Percentiles rank a stretch among this genome's conserved stretches.
phyloP scores from a whole-genome alignment of 2,888 invertebrate species.

The Thymelicus lineola region DNA sequence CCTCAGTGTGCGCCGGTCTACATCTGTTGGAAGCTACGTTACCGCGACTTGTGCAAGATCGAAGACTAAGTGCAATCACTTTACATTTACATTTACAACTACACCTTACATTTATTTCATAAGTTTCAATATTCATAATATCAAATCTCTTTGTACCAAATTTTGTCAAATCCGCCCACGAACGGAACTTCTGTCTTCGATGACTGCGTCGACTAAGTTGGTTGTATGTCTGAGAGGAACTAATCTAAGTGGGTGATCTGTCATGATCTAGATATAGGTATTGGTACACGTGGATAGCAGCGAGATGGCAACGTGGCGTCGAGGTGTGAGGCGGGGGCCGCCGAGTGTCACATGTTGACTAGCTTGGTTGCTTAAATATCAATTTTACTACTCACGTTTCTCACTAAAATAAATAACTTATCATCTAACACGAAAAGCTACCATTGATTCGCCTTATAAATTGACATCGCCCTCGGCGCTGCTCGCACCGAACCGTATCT shows the following conservation, averaged over 20 bases:
- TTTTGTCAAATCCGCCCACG: constrained; percentile 54
- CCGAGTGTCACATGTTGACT: constrained; percentile 74
- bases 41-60: constrained; percentile 50
- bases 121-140: constrained; percentile 63
- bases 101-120: constrained; percentile 59
- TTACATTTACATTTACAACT: constrained; percentile 58
- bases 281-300: constrained; percentile 59
- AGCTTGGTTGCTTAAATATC: constrained; percentile 80
- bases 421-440: constrained; percentile 63
- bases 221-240: constrained; percentile 56
- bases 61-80: constrained; percentile 72
- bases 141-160: constrained; percentile 79
- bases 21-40: constrained; percentile 56
- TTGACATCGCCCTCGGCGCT: constrained; percentile 60
- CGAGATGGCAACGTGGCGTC: constrained; percentile 73
- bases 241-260: constrained; percentile 55
- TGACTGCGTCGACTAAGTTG: constrained; percentile 44
- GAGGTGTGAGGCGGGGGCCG: constrained; percentile 50
- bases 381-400: constrained; percentile 68
- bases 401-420: constrained; percentile 84
- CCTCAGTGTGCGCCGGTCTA: constrained; percentile 41
- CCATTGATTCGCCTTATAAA: constrained; percentile 61
- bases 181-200: constrained; percentile 38
- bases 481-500: constrained; percentile 49
- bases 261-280: constrained; percentile 57